Evolutionary conservation across 2,888 invertebrate species (phyloP).

Genomic region (Thecophora atra): DNA sequence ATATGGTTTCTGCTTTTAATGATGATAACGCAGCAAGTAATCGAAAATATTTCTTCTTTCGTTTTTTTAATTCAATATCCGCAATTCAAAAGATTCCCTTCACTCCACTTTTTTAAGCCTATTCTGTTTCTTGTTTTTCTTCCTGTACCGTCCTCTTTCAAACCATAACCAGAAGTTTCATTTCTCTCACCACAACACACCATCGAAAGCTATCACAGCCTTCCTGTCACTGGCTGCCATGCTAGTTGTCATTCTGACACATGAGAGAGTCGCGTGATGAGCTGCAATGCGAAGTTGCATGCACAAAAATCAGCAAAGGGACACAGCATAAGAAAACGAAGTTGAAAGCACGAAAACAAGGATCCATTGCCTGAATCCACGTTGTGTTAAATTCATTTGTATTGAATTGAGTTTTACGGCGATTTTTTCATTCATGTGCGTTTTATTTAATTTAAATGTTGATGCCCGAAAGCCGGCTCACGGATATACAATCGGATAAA

Average conservation of each 20-base stretch:
- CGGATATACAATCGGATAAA: background rate
- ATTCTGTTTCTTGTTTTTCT: background rate
- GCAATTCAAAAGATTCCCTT: no score
- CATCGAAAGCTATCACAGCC: conserved; percentile 12
- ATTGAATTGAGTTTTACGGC: background rate
- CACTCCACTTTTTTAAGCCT: background rate
- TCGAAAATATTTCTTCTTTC: no score
- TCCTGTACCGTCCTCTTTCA: background rate
- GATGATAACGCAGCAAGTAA: no score
- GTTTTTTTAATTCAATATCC: no score
- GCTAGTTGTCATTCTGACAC: conserved; percentile 29
- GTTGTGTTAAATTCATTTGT: background rate
- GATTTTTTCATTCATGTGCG: background rate
- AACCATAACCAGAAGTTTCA: background rate
- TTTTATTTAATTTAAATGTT: conserved; percentile 33
- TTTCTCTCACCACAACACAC: background rate
- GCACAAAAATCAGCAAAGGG: background rate
- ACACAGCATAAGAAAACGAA: conserved; percentile 2
- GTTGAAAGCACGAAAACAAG: conserved; percentile 13
- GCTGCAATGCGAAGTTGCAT: conserved; percentile 16
- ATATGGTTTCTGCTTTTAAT: no score
- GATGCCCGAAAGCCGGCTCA: conserved; percentile 12
- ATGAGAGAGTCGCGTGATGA: conserved; percentile 28
- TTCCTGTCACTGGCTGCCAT: conserved; percentile 21
- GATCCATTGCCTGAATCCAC: background rate